Evolutionary conservation across 2,797 vertebrate genomes (phyloP).

Genomic region (Sebastes vulpes): DNA sequence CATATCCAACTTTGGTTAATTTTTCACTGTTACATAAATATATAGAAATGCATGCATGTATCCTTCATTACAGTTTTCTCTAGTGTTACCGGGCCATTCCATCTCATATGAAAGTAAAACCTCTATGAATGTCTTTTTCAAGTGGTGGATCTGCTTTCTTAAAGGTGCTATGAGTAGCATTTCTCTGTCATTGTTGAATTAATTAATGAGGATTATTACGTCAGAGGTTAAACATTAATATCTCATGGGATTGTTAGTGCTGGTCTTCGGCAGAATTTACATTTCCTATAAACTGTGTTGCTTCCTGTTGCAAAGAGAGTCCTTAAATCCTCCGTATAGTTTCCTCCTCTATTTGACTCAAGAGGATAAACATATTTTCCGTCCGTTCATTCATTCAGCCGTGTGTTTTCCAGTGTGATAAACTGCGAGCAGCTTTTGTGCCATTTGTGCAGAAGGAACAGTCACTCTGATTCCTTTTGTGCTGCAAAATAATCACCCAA

Average conservation of each 20-base stretch:
- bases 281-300: neutral
- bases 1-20: neutral
- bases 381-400: constrained; percentile 12
- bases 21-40: neutral
- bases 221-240: neutral
- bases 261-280: neutral
- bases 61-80: neutral
- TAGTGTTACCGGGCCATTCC: neutral
- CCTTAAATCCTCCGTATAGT: neutral
- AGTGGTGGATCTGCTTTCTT: neutral
- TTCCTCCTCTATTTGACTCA: neutral
- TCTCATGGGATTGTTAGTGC: neutral
- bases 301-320: constrained; percentile 2
- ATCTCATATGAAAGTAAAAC: neutral
- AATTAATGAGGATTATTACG: neutral
- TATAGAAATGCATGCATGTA: neutral
- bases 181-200: neutral
- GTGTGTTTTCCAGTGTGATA: constrained; percentile 24
- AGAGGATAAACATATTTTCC: constrained; percentile 46
- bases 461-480: constrained; percentile 10
- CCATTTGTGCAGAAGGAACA: constrained; percentile 10
- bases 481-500: constrained; percentile 15
- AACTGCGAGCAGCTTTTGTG: constrained; percentile 45
- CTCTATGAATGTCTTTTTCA: neutral
- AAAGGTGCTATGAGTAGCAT: neutral